phyloP scores from a whole-genome alignment of 1,140 invertebrate species.

The Calosoma granatense region DNA sequence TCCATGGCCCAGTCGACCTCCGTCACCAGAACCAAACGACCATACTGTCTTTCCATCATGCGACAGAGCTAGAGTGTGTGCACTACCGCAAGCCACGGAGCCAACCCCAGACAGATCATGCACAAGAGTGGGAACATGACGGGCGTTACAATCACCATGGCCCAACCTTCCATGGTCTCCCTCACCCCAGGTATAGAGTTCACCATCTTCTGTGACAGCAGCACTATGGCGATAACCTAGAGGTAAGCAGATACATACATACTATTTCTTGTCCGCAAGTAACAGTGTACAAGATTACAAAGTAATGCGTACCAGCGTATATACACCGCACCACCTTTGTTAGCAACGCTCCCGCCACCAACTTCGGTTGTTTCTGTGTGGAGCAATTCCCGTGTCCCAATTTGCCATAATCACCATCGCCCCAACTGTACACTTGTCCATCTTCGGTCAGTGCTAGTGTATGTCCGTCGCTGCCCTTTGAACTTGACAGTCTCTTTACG shows the following conservation, averaged over 20 bases:
- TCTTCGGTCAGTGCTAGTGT: conserved; percentile 90
- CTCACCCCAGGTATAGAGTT: conserved; percentile 50
- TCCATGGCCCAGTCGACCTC: conserved; percentile 52
- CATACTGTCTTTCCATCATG: conserved; percentile 52
- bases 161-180: conserved; percentile 54
- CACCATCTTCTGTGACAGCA: conserved; percentile 44
- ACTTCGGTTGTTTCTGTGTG: conserved; percentile 47
- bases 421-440: conserved; percentile 93
- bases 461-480: conserved; percentile 67
- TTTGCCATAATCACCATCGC: conserved; percentile 95
- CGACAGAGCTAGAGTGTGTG: conserved; percentile 52
- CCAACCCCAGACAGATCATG: conserved; percentile 45
- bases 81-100: conserved; percentile 51
- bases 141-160: conserved; percentile 41
- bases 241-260: not conserved
- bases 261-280: not conserved
- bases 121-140: conserved; percentile 47
- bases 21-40: conserved; percentile 53
- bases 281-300: not conserved
- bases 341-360: conserved; percentile 37
- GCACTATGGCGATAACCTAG: conserved; percentile 49
- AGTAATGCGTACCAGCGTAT: conserved; percentile 36
- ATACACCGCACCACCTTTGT: conserved; percentile 42
- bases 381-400: conserved; percentile 55
- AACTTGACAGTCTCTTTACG: conserved; percentile 39